Evolutionary conservation across 2,113 vertebrate species (phyloP).

Genomic region (Perca fluviatilis): DNA sequence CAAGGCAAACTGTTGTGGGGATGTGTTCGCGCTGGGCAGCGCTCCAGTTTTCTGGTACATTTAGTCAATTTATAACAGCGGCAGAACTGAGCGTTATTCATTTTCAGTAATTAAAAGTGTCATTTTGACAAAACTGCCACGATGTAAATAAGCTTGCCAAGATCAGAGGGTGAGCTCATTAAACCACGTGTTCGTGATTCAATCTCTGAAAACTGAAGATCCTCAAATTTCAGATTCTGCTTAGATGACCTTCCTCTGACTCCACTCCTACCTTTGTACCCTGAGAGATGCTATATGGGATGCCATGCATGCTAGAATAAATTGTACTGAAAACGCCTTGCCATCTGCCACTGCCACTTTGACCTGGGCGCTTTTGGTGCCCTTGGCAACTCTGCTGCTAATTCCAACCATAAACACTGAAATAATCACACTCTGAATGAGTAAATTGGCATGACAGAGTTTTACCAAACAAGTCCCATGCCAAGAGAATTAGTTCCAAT

Average conservation of each 20-base stretch:
- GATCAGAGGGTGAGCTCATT: slow-evolving; percentile 23
- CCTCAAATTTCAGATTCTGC: not conserved
- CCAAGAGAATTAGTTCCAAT: slow-evolving; percentile 69
- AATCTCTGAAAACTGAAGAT: slow-evolving; percentile 1
- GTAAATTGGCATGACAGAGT: slow-evolving; percentile 31
- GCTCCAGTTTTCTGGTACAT: slow-evolving; percentile 58
- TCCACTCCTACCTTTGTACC: not conserved
- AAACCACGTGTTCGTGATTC: not conserved
- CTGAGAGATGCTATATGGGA: slow-evolving; percentile 36
- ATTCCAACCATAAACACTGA: slow-evolving; percentile 21
- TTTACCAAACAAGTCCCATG: slow-evolving; percentile 40
- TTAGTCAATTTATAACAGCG: slow-evolving; percentile 54
- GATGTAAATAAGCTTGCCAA: slow-evolving; percentile 41
- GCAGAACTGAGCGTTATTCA: slow-evolving; percentile 43
- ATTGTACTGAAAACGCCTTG: slow-evolving; percentile 45
- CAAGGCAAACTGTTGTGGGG: slow-evolving; percentile 32
- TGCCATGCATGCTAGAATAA: slow-evolving; percentile 25
- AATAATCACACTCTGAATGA: slow-evolving; percentile 31
- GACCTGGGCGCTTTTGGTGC: slow-evolving; percentile 53
- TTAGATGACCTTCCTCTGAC: slow-evolving; percentile 26
- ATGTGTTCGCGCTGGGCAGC: slow-evolving; percentile 38
- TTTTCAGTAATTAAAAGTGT: slow-evolving; percentile 37
- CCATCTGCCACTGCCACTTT: slow-evolving; percentile 67
- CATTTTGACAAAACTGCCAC: slow-evolving; percentile 36
- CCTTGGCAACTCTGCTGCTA: slow-evolving; percentile 32